Conservation (phyloP, 2,113 vertebrate species). For the Lagopus leucura region DNA sequence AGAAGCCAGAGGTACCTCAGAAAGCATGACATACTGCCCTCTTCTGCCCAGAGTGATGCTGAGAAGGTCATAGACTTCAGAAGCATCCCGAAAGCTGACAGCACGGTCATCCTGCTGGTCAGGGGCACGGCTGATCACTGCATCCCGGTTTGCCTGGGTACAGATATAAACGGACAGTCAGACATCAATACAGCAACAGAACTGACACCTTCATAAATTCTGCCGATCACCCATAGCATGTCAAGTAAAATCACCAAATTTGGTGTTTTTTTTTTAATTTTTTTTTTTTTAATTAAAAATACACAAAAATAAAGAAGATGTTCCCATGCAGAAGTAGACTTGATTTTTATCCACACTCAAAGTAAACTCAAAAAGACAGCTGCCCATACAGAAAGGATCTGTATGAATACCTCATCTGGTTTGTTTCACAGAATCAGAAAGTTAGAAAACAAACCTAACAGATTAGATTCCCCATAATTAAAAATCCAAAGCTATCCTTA, state of each 20-base stretch:
- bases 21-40: constrained; percentile 96
- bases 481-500: background rate
- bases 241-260: background rate
- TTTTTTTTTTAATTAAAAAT: background rate
- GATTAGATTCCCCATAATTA: background rate
- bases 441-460: constrained; percentile 14
- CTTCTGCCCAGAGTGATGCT: constrained; percentile 95
- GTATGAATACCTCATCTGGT: background rate
- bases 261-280: background rate
- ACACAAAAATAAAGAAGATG: background rate
- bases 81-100: constrained; percentile 87
- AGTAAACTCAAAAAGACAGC: background rate
- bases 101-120: constrained; percentile 89
- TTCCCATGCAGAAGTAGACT: background rate
- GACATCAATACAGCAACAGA: background rate
- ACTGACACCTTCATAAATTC: background rate
- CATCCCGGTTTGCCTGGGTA: constrained; percentile 89
- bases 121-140: constrained; percentile 92
- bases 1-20: constrained; percentile 84
- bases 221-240: fast-evolving
- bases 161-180: background rate
- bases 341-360: background rate
- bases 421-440: background rate
- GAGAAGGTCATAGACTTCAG: constrained; percentile 94
- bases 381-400: background rate